Evolutionary conservation across 2,888 invertebrate genomes (phyloP), one percentile per base, ranked within the genome.

Genomic region (Drosophila testacea): DNA sequence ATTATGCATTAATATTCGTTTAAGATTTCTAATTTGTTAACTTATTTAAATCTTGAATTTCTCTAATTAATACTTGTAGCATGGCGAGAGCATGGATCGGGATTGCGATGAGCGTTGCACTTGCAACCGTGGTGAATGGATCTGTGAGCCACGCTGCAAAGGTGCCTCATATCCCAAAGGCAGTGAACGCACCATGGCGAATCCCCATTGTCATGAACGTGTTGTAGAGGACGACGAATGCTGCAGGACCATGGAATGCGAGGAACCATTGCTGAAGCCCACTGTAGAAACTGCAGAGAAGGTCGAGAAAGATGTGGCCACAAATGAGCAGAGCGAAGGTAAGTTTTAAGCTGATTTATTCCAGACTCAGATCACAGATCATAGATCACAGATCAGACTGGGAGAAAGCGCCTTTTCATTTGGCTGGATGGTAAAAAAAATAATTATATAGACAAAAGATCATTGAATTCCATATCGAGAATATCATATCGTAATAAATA

Each of bases 91-190:
- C 76, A 93, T 96, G 77, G 94, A 95, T 67, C 94, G 95, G 41
- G 96, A 95, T 46, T 97, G 97, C 88, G 96, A 97, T 62, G 96
- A 96, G 73, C 93, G 94, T 2, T 97, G 97, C 89, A 95, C 95
- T 28, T 97, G 97, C 88, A 93, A 93, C 28, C 94, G 94, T 11
- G 96, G 96, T 0, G 93, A 93, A 74, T 95, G 96, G 92, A 94
- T 95, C 73, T 97, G 97, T 87, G 93, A 94, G n/a, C 95, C 95
- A 0, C 93, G 96, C 39, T 97, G 97, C 91, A 93, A 93, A 63
- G 94, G 94, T 16, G 95, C 96, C 0, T 95, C 94, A 76, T 94
- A 96, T 76, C 94, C 95, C 55, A 94, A 95, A 16, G 96, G 96
- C 27, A 85, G 83, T 44, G 90, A 86, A 72, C 94, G 94, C 84